Conservation (phyloP, 2,888 invertebrate species). For the Limulus polyphemus region DNA sequence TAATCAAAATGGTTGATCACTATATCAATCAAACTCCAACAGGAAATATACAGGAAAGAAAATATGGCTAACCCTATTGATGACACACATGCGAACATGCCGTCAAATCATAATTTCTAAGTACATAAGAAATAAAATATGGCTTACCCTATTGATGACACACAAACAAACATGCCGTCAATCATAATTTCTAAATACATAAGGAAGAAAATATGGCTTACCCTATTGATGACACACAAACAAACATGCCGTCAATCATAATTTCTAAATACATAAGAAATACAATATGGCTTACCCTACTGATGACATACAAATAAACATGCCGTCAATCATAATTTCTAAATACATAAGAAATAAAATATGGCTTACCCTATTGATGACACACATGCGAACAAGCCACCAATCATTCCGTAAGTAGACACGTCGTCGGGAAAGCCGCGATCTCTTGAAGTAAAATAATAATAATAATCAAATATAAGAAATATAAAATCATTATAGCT, state of each 20-base stretch:
- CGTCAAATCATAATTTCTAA: slow-evolving; percentile 53
- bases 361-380: slow-evolving; percentile 57
- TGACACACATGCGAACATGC: slow-evolving; percentile 78
- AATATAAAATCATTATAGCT: too few relatives aligned
- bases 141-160: slow-evolving; percentile 60
- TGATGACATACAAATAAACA: slow-evolving; percentile 82
- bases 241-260: slow-evolving; percentile 75
- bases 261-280: too few relatives aligned
- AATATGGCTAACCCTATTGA: slow-evolving; percentile 50
- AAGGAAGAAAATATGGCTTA: neutral
- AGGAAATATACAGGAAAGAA: too few relatives aligned
- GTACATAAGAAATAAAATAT: too few relatives aligned
- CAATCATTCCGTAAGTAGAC: slow-evolving; percentile 76
- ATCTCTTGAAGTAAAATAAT: slow-evolving; percentile 23
- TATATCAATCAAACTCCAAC: too few relatives aligned
- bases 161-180: slow-evolving; percentile 79
- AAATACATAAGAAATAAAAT: too few relatives aligned
- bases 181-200: slow-evolving; percentile 38
- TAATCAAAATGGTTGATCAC: too few relatives aligned
- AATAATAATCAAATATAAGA: too few relatives aligned
- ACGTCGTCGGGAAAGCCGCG: slow-evolving; percentile 59
- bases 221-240: slow-evolving; percentile 76
- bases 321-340: slow-evolving; percentile 53
- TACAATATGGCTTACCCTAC: slow-evolving; percentile 44
- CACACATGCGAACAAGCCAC: too few relatives aligned